phyloP scores from a whole-genome alignment of 2,888 invertebrate species.

The Phyllotreta striolata region DNA sequence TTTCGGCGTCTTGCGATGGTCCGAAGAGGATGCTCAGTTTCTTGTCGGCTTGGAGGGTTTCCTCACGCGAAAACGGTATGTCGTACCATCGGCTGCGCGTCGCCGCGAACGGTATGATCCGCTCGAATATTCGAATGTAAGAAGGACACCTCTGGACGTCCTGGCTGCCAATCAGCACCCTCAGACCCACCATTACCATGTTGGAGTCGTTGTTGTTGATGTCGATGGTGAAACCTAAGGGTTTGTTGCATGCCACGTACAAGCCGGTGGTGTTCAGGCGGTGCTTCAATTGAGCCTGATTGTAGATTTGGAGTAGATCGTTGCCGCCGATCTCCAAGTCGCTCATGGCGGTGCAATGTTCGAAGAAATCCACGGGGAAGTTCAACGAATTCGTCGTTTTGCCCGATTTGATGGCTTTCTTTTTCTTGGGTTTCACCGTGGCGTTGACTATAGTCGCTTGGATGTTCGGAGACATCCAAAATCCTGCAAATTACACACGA shows the following conservation, averaged over 20 bases:
- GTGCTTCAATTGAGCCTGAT: conserved; percentile 91
- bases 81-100: conserved; percentile 93
- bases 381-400: conserved; percentile 74
- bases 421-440: conserved; percentile 64
- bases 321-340: conserved; percentile 96
- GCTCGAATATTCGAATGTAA: conserved; percentile 54
- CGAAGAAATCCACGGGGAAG: conserved; percentile 95
- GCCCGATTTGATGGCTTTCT: conserved; percentile 66
- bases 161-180: conserved; percentile 87
- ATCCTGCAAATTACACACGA: conserved; percentile 56
- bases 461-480: conserved; percentile 73
- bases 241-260: conserved; percentile 92
- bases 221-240: conserved; percentile 89
- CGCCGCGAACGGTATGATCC: conserved; percentile 50
- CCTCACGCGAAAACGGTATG: conserved; percentile 92
- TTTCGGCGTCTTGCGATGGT: conserved; percentile 85
- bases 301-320: conserved; percentile 93
- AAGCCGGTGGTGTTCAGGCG: conserved; percentile 85
- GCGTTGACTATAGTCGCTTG: conserved; percentile 64
- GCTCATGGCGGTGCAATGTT: conserved; percentile 89
- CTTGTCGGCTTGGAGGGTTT: conserved; percentile 91
- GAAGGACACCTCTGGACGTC: conserved; percentile 81
- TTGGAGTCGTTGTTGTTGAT: conserved; percentile 86
- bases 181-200: conserved; percentile 79
- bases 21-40: conserved; percentile 85